Base-by-base conservation (phyloP, 2,797 vertebrate species). In the Gouania willdenowi region DNA sequence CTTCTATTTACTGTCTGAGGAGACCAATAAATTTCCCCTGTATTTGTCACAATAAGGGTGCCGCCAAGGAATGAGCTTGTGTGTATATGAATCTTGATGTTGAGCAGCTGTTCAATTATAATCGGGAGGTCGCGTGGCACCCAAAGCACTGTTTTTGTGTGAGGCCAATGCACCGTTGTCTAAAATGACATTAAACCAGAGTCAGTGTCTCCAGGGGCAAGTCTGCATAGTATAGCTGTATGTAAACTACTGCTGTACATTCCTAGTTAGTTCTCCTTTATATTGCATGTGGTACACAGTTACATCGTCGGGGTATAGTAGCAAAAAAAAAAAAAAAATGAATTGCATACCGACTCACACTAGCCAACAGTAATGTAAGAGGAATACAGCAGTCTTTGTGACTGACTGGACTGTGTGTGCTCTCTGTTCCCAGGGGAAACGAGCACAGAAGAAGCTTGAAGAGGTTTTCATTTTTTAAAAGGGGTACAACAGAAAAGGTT, bases 61-160 rank as follows among this genome's bases (percentile, higher is more conserved):
- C 77, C 74, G 82, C 75, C 79, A 71, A 71, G 61, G 62, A 79
- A 52, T 61, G 67, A 34, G 62, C 52, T 75, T n/a, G 69, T 61
- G 58, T 64, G 66, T 71, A 67, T 61, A 41, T 71, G 75, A 63
- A 70, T 82, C 48, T 75, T 68, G 59, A 79, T 81, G 66, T 63
- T 32, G 72, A 86, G 76, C 81, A 85, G 77, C 79, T 85, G 82
- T 81, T 85, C 79, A 85, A 86, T 89, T 88, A 83, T 81, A 85
- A 49, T 32, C 35, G 66, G 58, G 52, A 48, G 68, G 58, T 70
- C 66, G 50, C 66, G 71, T 46, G 75, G 56, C 61, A 78, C 72
- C 67, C 64, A 60, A 71, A 69, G 77, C 65, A 51, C 27, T 48
- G 19, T 70, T 47, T 68, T 61, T 26, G 37, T 52, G 50, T 42